Evolutionary conservation across 64 coral and sea anemone species (phyloP).

Genomic region (Astreopora myriophthalma): DNA sequence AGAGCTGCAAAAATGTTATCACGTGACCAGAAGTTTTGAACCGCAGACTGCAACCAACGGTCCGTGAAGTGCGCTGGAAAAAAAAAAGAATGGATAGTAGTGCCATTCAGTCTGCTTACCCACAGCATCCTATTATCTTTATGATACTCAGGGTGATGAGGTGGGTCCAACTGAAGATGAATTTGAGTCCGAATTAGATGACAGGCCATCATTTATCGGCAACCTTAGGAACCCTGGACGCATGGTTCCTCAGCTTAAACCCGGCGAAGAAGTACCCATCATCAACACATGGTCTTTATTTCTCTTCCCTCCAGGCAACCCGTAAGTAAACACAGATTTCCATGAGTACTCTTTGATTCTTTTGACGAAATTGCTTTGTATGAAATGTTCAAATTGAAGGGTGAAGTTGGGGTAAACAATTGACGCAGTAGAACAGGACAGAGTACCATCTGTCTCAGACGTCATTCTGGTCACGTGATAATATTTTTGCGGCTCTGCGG

Average conservation of each 20-base stretch:
- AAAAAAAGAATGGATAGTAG: not conserved
- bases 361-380: no score
- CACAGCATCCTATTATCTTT: not conserved
- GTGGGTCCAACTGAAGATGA: slow-evolving; percentile 60
- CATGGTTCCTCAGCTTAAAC: slow-evolving; percentile 77
- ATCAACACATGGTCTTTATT: slow-evolving; percentile 94
- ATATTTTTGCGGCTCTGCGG: no score
- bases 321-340: slow-evolving; percentile 74
- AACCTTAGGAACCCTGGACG: slow-evolving; percentile 90
- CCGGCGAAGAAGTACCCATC: slow-evolving; percentile 74
- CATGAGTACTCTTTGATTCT: no score
- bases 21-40: no score
- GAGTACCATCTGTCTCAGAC: no score
- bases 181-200: slow-evolving; percentile 77
- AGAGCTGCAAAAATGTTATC: no score
- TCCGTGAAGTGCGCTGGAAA: no score
- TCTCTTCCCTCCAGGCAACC: slow-evolving; percentile 92
- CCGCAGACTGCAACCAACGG: no score
- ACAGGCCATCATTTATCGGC: slow-evolving; percentile 61
- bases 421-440: no score
- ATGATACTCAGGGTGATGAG: slow-evolving; percentile 52
- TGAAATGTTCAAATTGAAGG: no score
- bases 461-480: no score
- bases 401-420: no score
- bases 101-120: not conserved